Conservation (phyloP, 2,888 invertebrate genomes). For the Calliopum simillimum region DNA sequence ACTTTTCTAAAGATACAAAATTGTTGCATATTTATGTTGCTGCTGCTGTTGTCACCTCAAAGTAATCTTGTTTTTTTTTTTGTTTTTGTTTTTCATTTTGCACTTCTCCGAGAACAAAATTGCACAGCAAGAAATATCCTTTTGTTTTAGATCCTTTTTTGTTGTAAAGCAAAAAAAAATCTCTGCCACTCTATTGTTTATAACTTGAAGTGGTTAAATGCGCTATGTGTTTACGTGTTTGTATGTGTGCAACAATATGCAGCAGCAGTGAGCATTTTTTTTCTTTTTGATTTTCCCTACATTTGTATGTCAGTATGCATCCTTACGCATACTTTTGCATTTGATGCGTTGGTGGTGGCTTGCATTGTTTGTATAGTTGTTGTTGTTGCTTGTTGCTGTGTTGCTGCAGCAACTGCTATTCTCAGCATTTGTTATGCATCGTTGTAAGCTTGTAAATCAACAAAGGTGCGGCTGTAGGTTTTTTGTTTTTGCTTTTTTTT, state of each 20-base stretch:
- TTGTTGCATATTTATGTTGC: too few relatives aligned
- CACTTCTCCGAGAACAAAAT: too few relatives aligned
- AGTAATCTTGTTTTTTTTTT: too few relatives aligned
- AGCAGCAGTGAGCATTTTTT: background rate
- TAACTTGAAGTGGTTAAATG: slow-evolving; percentile 2
- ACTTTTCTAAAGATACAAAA: too few relatives aligned
- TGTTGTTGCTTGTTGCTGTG: slow-evolving; percentile 15
- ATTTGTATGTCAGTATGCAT: background rate
- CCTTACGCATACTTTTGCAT: slow-evolving; percentile 7
- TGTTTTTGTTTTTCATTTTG: too few relatives aligned
- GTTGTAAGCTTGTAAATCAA: slow-evolving; percentile 4
- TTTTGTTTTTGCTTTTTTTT: slow-evolving; percentile 26
- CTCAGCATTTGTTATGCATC: slow-evolving; percentile 33
- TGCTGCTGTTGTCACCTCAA: too few relatives aligned
- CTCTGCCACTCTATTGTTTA: background rate
- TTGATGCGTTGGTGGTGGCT: slow-evolving; percentile 12
- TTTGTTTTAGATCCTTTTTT: too few relatives aligned
- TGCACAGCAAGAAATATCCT: too few relatives aligned
- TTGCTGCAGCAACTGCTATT: slow-evolving; percentile 20
- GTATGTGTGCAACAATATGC: background rate
- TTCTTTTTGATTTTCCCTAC: background rate
- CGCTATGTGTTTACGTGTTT: too few relatives aligned
- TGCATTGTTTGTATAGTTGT: slow-evolving; percentile 12
- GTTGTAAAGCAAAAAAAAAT: too few relatives aligned
- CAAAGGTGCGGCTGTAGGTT: slow-evolving; percentile 12